Evolutionary conservation across 2,888 invertebrate species (phyloP).

Genomic region (Gasteruption jaculator): DNA sequence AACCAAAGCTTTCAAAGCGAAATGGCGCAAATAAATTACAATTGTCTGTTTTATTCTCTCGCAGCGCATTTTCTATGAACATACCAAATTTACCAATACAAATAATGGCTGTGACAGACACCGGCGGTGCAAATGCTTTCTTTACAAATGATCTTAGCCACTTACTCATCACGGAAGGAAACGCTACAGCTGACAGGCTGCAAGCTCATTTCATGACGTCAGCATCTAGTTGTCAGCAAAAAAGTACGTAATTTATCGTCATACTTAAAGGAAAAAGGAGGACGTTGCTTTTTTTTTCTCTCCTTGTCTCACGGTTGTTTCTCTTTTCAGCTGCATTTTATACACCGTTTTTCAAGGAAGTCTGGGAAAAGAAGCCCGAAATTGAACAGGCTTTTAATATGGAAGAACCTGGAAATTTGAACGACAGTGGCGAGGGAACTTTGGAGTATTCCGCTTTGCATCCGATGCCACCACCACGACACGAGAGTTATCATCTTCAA

Average conservation of each 20-base stretch:
- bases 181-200: constrained; percentile 83
- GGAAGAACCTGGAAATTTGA: constrained; percentile 64
- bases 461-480: constrained; percentile 71
- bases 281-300: constrained; percentile 11
- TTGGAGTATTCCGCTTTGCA: constrained; percentile 58
- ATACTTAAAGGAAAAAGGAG: no score
- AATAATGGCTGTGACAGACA: constrained; percentile 89
- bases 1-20: no score
- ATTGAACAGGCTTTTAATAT: constrained; percentile 89
- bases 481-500: constrained; percentile 72
- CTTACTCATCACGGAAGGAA: constrained; percentile 88
- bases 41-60: constrained; percentile 28
- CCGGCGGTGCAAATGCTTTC: constrained; percentile 83
- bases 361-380: constrained; percentile 93
- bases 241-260: constrained; percentile 61
- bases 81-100: constrained; percentile 90
- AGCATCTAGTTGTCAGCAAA: constrained; percentile 77
- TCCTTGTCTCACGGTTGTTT: constrained; percentile 4
- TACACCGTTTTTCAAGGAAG: constrained; percentile 93
- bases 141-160: constrained; percentile 88
- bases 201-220: constrained; percentile 92
- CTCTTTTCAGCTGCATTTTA: constrained; percentile 77
- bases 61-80: constrained; percentile 87
- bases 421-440: constrained; percentile 68
- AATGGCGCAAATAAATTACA: not conserved